A percentile compares a stretch with the other conserved stretches of the same genome.
Evolutionary conservation across 2,888 invertebrate species (phyloP).

Genomic region (Danaus chrysippus): DNA sequence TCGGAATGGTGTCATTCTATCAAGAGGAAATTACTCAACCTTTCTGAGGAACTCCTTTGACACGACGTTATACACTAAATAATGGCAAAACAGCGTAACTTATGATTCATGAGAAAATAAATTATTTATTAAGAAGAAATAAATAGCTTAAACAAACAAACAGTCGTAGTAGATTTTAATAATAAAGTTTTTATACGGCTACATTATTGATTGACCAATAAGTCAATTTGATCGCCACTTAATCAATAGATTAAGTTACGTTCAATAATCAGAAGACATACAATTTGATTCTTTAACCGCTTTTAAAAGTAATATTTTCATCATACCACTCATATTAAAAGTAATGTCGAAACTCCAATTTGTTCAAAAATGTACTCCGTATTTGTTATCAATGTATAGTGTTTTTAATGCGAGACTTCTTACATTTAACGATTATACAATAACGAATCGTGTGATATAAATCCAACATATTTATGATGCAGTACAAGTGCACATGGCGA

Average conservation of each 20-base stretch:
- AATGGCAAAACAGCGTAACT: background rate
- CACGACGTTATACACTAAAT: background rate
- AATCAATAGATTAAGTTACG: too few species aligned
- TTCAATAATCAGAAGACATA: too few species aligned
- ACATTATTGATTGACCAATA: too few species aligned
- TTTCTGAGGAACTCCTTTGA: background rate
- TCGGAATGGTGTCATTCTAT: slow-evolving; percentile 17
- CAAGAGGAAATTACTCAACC: slow-evolving; percentile 15
- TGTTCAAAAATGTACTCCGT: background rate
- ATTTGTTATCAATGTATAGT: background rate
- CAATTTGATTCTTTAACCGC: too few species aligned
- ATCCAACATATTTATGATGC: slow-evolving; percentile 55
- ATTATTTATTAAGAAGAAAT: slow-evolving; percentile 4
- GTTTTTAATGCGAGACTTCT: background rate
- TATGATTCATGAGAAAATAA: background rate
- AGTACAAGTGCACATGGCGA: slow-evolving; percentile 58
- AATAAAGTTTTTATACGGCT: too few species aligned
- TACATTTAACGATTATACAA: background rate
- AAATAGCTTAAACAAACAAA: background rate
- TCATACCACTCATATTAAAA: too few species aligned
- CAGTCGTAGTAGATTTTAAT: too few species aligned
- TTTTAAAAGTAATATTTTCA: too few species aligned
- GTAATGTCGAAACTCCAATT: too few species aligned
- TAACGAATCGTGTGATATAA: slow-evolving; percentile 40
- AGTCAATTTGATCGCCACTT: background rate